Evolutionary conservation across 53 echinoderm and acorn worm genomes (phyloP).

Genomic region (Echinometra lucunter): DNA sequence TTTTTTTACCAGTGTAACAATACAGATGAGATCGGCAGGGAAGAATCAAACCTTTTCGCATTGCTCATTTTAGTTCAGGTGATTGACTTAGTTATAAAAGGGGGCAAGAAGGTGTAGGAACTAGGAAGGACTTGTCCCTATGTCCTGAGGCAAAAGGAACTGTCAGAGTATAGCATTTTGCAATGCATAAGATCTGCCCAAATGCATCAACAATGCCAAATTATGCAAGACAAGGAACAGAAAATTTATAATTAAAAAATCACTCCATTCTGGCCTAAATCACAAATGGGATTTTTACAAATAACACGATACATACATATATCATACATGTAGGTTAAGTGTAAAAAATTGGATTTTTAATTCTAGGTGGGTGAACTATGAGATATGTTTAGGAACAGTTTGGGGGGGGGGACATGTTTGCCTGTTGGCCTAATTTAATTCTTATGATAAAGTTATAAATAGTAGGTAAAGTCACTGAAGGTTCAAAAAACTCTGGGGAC

Average conservation of each 20-base stretch:
- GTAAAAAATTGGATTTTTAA: too few species aligned
- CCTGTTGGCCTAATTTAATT: too few species aligned
- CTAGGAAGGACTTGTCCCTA: slow-evolving; percentile 4
- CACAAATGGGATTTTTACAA: not conserved
- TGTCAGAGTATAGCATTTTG: not conserved
- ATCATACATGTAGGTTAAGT: too few species aligned
- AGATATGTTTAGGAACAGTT: too few species aligned
- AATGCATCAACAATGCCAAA: not conserved
- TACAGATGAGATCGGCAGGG: not conserved
- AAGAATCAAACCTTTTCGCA: slow-evolving; percentile 29
- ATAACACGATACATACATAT: too few species aligned
- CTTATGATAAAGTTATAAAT: too few species aligned
- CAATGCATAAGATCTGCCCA: not conserved
- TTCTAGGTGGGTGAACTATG: too few species aligned
- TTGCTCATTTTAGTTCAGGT: slow-evolving; percentile 48
- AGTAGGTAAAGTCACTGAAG: too few species aligned
- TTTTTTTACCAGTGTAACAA: slow-evolving; percentile 45
- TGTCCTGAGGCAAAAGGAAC: not conserved
- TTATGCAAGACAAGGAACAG: not conserved
- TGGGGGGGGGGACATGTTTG: too few species aligned
- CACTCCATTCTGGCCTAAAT: not conserved
- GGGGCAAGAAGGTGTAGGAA: not conserved
- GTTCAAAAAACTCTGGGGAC: too few species aligned
- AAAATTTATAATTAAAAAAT: not conserved
- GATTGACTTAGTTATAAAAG: slow-evolving; percentile 33